Evolutionary conservation across 2,888 invertebrate species (phyloP).

Genomic region (Corythucha ciliata): DNA sequence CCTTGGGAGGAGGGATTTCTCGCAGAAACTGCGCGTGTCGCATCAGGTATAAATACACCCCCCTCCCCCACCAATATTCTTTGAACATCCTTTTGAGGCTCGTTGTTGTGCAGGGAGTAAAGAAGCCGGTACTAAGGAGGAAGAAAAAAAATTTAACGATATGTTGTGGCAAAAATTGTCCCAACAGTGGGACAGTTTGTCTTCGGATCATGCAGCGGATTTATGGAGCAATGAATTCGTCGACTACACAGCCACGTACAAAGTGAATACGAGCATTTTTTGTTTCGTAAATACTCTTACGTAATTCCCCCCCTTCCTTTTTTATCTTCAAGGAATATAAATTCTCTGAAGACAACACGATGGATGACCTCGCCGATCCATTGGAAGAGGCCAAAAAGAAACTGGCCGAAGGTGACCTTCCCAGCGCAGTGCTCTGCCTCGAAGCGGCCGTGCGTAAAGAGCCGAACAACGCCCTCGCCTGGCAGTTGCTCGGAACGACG

Average conservation of each 20-base stretch:
- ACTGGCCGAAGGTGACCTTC: conserved; percentile 78
- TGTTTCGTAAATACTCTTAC: no score
- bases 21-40: no score
- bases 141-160: conserved; percentile 38
- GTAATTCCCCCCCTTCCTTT: not conserved
- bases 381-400: conserved; percentile 77
- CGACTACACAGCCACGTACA: conserved; percentile 53
- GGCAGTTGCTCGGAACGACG: conserved; percentile 80
- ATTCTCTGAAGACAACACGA: conserved; percentile 78
- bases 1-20: conserved; percentile 18
- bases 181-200: conserved; percentile 70
- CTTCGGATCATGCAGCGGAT: conserved; percentile 45
- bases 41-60: no score
- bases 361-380: conserved; percentile 65
- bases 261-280: conserved; percentile 40
- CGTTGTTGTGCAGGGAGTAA: no score
- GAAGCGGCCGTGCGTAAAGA: conserved; percentile 87
- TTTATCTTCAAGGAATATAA: conserved; percentile 58
- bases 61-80: no score
- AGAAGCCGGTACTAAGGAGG: no score
- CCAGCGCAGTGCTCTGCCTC: conserved; percentile 91
- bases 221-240: conserved; percentile 62
- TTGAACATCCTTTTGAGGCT: no score
- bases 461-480: conserved; percentile 67
- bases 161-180: conserved; percentile 56